These are phyloP conservation scores for Urophycis tenuis DNA, from an alignment of 2,797 vertebrate genomes.

Conservation along the genomic window DNA sequence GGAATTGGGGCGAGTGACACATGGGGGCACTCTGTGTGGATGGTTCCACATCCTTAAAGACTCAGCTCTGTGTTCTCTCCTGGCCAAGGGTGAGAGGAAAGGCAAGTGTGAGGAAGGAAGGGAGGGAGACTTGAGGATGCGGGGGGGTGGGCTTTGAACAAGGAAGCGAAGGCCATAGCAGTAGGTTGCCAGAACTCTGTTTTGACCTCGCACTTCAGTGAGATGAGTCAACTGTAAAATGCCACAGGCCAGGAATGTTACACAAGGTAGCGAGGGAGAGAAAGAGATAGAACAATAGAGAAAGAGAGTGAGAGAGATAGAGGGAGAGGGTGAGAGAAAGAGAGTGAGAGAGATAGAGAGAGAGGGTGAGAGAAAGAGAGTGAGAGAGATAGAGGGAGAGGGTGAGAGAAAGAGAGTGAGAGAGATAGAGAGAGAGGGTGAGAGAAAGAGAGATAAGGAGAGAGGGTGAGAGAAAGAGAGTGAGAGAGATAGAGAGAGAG, in stretches of 20 bases:
- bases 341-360: not conserved
- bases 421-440: too few relatives aligned
- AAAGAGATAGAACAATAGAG: constrained; percentile 19
- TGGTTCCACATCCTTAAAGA: constrained; percentile 30
- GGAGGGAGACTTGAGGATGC: constrained; percentile 23
- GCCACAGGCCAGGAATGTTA: constrained; percentile 56
- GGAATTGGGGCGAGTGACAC: constrained; percentile 26
- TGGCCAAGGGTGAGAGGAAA: constrained; percentile 35
- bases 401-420: not conserved
- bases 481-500: constrained; percentile 20
- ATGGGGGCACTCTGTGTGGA: constrained; percentile 4
- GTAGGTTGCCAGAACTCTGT: constrained; percentile 54
- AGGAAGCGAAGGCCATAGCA: constrained; percentile 50
- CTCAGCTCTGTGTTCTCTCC: constrained; percentile 27
- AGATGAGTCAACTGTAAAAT: constrained; percentile 69
- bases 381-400: constrained; percentile 20
- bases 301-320: constrained; percentile 22
- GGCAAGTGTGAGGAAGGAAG: constrained; percentile 37
- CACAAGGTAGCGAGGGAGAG: constrained; percentile 33
- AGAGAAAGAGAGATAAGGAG: constrained; percentile 28
- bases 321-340: not conserved
- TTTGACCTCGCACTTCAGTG: constrained; percentile 60
- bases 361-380: not conserved
- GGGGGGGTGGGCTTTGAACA: constrained; percentile 15
- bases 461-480: constrained; percentile 8